Evolutionary conservation across 2,888 invertebrate species (phyloP).

Genomic region (Heliconius hortense): DNA sequence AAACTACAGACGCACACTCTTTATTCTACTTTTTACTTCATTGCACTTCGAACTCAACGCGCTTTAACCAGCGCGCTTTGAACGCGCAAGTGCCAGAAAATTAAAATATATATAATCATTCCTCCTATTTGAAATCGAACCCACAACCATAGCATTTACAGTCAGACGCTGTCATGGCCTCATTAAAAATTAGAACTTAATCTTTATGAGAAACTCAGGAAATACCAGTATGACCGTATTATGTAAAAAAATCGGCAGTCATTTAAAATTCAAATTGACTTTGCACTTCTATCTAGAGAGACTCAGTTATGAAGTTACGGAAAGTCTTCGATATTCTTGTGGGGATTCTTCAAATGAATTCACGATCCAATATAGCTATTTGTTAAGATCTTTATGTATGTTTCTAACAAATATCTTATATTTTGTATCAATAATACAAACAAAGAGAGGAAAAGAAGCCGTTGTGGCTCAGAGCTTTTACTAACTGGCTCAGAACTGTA

Average conservation of each 20-base stretch:
- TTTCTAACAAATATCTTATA: neutral
- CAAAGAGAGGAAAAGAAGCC: neutral
- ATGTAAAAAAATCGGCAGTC: neutral
- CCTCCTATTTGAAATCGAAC: no score
- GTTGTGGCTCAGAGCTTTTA: no score
- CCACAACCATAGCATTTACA: no score
- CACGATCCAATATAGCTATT: neutral
- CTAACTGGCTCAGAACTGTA: no score
- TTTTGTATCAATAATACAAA: neutral
- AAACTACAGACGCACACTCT: no score
- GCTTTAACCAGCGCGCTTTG: no score
- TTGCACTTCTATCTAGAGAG: neutral
- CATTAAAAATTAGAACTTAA: neutral
- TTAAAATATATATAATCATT: no score
- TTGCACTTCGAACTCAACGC: no score
- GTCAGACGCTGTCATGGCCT: no score
- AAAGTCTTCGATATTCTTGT: conserved; percentile 9
- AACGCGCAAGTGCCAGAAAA: no score
- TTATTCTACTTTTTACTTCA: no score
- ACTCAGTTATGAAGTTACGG: conserved; percentile 12
- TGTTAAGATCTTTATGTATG: neutral
- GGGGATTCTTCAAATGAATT: neutral
- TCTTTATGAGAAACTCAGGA: neutral
- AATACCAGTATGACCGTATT: neutral
- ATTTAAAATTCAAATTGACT: conserved; percentile 21